Evolutionary conservation across 2,888 invertebrate genomes (phyloP).

Genomic region (Cenopis cana): DNA sequence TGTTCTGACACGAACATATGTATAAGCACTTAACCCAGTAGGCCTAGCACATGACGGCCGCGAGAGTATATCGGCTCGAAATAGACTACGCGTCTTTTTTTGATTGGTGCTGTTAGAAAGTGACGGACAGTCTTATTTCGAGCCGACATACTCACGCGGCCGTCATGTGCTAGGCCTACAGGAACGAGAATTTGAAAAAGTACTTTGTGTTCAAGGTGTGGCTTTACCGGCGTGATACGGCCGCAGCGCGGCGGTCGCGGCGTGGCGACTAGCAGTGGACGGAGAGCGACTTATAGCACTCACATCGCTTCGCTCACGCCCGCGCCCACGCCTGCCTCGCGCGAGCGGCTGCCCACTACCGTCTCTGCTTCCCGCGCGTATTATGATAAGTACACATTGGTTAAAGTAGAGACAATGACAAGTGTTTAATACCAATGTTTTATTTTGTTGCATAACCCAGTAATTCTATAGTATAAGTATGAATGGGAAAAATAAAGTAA

Average conservation of each 20-base stretch:
- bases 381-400: slow-evolving; percentile 30
- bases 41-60: no score
- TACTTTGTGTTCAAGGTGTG: slow-evolving; percentile 70
- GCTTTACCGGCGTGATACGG: slow-evolving; percentile 79
- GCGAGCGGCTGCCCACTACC: slow-evolving; percentile 33
- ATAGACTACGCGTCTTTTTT: no score
- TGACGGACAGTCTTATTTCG: no score
- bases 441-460: background rate
- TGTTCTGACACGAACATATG: background rate
- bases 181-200: background rate
- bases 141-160: no score
- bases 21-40: no score
- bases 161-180: no score
- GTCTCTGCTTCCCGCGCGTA: slow-evolving; percentile 46
- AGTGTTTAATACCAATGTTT: slow-evolving; percentile 11
- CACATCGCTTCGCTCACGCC: slow-evolving; percentile 55
- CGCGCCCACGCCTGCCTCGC: slow-evolving; percentile 35
- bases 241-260: slow-evolving; percentile 80
- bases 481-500: no score
- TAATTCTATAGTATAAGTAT: no score
- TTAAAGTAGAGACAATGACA: background rate
- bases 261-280: slow-evolving; percentile 88
- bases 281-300: slow-evolving; percentile 82
- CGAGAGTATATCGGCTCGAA: no score
- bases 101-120: no score